Percentiles rank a stretch among this genome's conserved stretches.
phyloP scores from a whole-genome alignment of 2,797 vertebrate species.

The Oryzias sinensis region DNA sequence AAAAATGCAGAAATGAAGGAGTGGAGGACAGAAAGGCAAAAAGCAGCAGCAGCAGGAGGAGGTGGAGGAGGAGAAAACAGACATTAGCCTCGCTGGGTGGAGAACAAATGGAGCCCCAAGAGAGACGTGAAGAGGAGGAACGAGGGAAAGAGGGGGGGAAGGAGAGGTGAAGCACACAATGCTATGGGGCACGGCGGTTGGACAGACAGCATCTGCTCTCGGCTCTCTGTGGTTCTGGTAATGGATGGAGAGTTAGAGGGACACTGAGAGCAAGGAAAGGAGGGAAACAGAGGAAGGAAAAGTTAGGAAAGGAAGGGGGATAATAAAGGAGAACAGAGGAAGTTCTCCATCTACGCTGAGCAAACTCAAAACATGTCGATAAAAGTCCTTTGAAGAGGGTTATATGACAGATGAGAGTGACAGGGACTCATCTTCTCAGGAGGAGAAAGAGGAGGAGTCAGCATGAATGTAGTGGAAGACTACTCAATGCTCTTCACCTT shows the following conservation, averaged over 20 bases:
- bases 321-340: conserved; percentile 10
- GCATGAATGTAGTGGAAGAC: conserved; percentile 58
- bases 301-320: conserved; percentile 14
- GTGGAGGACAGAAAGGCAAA: conserved; percentile 46
- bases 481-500: conserved; percentile 78
- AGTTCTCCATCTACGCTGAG: conserved; percentile 8
- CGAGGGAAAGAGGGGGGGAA: conserved; percentile 62
- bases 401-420: conserved; percentile 80
- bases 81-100: conserved; percentile 67
- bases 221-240: conserved; percentile 68
- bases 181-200: conserved; percentile 73
- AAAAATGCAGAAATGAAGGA: conserved; percentile 37
- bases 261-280: conserved; percentile 30
- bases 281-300: conserved; percentile 33
- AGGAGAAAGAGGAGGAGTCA: conserved; percentile 90
- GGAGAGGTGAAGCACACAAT: conserved; percentile 81
- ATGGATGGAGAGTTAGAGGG: conserved; percentile 63
- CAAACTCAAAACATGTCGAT: conserved; percentile 6
- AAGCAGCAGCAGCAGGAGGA: conserved; percentile 23
- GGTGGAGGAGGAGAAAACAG: conserved; percentile 65
- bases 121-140: conserved; percentile 81
- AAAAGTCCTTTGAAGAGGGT: conserved; percentile 60
- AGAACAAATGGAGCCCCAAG: conserved; percentile 77
- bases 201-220: conserved; percentile 77
- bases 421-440: conserved; percentile 86